Evolutionary conservation across 2,888 invertebrate species (phyloP), one percentile per base, ranked within the genome.

Genomic region (Torymus texanus): DNA sequence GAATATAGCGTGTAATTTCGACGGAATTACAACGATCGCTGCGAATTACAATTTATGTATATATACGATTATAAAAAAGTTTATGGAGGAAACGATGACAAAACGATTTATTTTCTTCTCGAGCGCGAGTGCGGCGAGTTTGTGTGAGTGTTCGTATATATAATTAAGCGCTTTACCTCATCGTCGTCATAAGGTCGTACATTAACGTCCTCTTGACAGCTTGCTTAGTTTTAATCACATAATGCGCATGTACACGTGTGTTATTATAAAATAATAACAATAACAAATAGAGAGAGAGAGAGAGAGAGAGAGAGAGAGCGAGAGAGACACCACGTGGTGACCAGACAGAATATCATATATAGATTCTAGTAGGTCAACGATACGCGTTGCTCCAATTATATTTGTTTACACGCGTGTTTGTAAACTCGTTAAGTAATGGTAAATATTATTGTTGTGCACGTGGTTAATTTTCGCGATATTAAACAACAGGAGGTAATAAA

Each of bases 131-230:
- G 8, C 8, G 3, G 29, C 29, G 41, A 29, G 4, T 29, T 5
- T 8, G 41, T 8, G 41, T 8, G 21, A 21, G 8, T 41, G 41
- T 41, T 0, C 41, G 41, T 41, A 4, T 11, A 0, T 16, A 63
- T 41, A 41, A 41, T 41, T 41, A 41, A 41, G 41, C 41, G 41
- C 41, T 41, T 63, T 63, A 41, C 41, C 16, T 41, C 63, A 16
- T 62, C 62, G 29, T 62, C 62, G 29, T 29, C 5, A 14, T 24
- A 62, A 11, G 59, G 11, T 18, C 12, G 16, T 21, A 21, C 63
- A 10, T 63, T 50, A 41, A 63, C 50, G 63, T 41, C n/a, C 24
- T 24, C n/a, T 63, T 63, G 63, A 63, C 50, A 41, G 29, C 63
- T 29, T 41, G n/a, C 16, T 63, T 63, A 13, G 41, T 11, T 63